These are phyloP conservation scores for Muscicapa adusta DNA, from an alignment of 2,113 vertebrate genomes.

Conservation along the genomic window DNA sequence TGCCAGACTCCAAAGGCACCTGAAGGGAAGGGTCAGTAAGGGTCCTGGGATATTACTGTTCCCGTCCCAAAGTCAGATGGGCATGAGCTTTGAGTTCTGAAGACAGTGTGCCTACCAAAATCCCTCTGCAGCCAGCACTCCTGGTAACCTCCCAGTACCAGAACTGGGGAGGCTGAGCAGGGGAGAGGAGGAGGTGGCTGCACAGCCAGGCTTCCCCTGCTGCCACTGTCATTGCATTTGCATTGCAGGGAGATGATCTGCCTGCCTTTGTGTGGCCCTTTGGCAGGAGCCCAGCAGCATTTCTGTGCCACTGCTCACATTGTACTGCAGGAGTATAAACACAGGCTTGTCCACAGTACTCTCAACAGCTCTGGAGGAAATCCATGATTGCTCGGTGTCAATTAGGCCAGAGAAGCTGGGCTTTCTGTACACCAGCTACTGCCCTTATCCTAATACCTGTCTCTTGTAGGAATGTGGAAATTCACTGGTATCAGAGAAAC, in stretches of 20 bases:
- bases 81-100: background rate
- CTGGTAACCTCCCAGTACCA: background rate
- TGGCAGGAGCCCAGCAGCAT: slow-evolving; percentile 51
- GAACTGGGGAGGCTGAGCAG: background rate
- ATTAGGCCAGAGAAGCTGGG: background rate
- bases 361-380: slow-evolving; percentile 28
- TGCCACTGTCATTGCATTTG: background rate
- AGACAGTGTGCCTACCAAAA: background rate
- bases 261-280: slow-evolving; percentile 29
- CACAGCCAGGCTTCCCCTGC: background rate
- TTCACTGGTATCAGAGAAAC: background rate
- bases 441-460: background rate
- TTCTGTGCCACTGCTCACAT: slow-evolving; percentile 64
- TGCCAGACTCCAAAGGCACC: background rate
- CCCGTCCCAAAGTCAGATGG: background rate
- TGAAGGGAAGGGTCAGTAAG: background rate
- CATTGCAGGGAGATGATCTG: slow-evolving; percentile 25
- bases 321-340: slow-evolving; percentile 58
- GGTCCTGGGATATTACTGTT: background rate
- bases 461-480: background rate
- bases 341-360: slow-evolving; percentile 10
- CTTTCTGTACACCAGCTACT: background rate
- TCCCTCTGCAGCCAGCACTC: background rate
- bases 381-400: background rate
- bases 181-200: background rate